Percentiles rank a stretch among this genome's conserved stretches.
phyloP scores from a whole-genome alignment of 2,888 invertebrate species.

The Ferrisia virgata region DNA sequence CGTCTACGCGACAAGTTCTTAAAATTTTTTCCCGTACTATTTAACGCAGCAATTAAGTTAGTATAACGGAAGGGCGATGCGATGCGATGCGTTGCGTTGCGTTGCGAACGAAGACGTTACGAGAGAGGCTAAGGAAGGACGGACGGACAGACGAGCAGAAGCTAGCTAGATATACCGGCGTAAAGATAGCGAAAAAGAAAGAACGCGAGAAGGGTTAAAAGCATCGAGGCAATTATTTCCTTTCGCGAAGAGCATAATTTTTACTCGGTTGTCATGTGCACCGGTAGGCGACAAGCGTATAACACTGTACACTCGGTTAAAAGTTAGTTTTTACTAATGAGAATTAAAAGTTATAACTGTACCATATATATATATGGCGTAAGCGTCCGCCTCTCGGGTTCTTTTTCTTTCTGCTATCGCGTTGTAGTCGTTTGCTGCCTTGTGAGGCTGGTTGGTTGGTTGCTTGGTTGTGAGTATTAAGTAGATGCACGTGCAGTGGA shows the following conservation, averaged over 20 bases:
- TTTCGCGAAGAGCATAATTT: constrained; percentile 35
- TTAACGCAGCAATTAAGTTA: neutral
- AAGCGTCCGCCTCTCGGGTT: constrained; percentile 30
- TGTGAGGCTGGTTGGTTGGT: neutral
- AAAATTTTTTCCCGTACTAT: neutral
- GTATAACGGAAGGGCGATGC: neutral
- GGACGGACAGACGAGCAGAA: too few relatives aligned
- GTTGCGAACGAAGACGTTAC: too few relatives aligned
- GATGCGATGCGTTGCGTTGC: too few relatives aligned
- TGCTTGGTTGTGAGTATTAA: neutral
- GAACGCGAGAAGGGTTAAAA: neutral
- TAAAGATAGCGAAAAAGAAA: neutral
- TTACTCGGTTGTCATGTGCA: constrained; percentile 44
- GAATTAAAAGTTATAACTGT: constrained; percentile 46
- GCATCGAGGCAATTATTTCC: constrained; percentile 42
- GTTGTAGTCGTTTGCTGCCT: too few relatives aligned
- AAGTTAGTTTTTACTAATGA: constrained; percentile 45
- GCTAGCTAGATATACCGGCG: too few relatives aligned
- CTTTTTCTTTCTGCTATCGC: neutral
- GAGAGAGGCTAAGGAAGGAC: too few relatives aligned
- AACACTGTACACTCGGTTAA: constrained; percentile 44
- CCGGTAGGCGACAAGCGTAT: constrained; percentile 43
- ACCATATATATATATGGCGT: too few relatives aligned
- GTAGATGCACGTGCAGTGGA: neutral
- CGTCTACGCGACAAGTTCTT: neutral